phyloP scores from a whole-genome alignment of 2,888 invertebrate genomes.

The Caprella mutica region DNA sequence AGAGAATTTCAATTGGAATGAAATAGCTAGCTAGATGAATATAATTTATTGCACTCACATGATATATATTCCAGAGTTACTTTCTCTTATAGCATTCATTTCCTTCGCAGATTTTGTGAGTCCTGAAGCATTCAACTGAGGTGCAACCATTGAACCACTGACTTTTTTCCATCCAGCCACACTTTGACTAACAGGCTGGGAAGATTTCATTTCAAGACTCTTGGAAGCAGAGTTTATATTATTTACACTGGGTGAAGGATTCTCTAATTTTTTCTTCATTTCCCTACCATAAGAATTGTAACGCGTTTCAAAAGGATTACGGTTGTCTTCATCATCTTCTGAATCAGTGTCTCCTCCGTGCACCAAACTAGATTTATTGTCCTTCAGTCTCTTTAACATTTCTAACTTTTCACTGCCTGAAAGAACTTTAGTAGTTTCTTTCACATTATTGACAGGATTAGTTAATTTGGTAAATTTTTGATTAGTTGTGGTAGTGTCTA shows the following conservation, averaged over 20 bases:
- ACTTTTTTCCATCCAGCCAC: slow-evolving; percentile 18
- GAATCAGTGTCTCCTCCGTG: slow-evolving; percentile 47
- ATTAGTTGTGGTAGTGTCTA: not conserved
- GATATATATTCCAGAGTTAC: no score
- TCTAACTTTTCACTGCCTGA: slow-evolving; percentile 13
- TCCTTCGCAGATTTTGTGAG: no score
- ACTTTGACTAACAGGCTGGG: not conserved
- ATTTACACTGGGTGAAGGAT: no score
- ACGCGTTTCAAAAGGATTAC: slow-evolving; percentile 55
- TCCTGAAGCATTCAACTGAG: no score
- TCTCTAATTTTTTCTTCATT: slow-evolving; percentile 49
- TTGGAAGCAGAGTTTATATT: no score
- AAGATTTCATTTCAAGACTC: no score
- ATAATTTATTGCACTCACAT: no score
- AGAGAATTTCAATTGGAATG: no score
- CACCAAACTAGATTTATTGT: slow-evolving; percentile 13
- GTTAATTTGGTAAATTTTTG: slow-evolving; percentile 6
- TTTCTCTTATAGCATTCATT: no score
- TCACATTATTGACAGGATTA: not conserved
- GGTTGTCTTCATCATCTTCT: slow-evolving; percentile 68
- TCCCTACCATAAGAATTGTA: slow-evolving; percentile 59
- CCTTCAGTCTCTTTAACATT: slow-evolving; percentile 1
- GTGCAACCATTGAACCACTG: no score
- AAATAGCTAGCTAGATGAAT: no score
- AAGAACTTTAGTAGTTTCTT: slow-evolving; percentile 6